phyloP scores from a whole-genome alignment of 2,113 vertebrate genomes.

The Cromileptes altivelis region DNA sequence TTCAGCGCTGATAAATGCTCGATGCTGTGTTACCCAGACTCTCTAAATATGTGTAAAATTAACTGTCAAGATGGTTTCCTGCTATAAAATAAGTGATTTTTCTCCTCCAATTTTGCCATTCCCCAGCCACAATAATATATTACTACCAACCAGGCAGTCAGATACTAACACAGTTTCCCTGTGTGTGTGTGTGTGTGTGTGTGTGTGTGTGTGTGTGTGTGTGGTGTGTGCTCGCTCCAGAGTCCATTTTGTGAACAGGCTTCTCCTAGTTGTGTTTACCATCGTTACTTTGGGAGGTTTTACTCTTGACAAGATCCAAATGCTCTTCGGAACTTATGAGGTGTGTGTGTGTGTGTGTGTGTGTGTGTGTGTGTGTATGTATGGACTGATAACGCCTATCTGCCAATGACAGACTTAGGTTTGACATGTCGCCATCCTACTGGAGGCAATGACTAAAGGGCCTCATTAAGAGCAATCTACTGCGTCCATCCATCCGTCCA shows the following conservation, averaged over 20 bases:
- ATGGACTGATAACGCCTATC: slow-evolving; percentile 29
- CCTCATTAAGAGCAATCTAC: slow-evolving; percentile 44
- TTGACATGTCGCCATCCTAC: slow-evolving; percentile 36
- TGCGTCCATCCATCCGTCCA: background rate
- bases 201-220: slow-evolving; percentile 3
- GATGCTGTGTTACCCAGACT: slow-evolving; percentile 15
- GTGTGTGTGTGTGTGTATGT: background rate
- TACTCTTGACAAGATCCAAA: slow-evolving; percentile 46
- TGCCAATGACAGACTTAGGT: slow-evolving; percentile 48
- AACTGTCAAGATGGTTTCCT: slow-evolving; percentile 40
- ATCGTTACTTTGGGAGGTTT: slow-evolving; percentile 51
- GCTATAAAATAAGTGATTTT: slow-evolving; percentile 31
- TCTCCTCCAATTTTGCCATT: slow-evolving; percentile 27
- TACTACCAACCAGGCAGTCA: slow-evolving; percentile 38
- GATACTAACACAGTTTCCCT: background rate
- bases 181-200: background rate
- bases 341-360: background rate
- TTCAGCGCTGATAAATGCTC: background rate
- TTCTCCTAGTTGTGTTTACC: slow-evolving; percentile 64
- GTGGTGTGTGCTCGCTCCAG: slow-evolving; percentile 17
- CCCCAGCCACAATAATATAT: slow-evolving; percentile 37
- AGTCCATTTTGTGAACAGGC: slow-evolving; percentile 53
- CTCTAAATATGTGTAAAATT: slow-evolving; percentile 37
- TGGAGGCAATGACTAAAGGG: slow-evolving; percentile 45
- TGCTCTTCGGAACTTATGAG: slow-evolving; percentile 6